Evolutionary conservation across 2,888 invertebrate species (phyloP), one percentile per base, ranked within the genome.

Genomic region (Latrodectus elegans): DNA sequence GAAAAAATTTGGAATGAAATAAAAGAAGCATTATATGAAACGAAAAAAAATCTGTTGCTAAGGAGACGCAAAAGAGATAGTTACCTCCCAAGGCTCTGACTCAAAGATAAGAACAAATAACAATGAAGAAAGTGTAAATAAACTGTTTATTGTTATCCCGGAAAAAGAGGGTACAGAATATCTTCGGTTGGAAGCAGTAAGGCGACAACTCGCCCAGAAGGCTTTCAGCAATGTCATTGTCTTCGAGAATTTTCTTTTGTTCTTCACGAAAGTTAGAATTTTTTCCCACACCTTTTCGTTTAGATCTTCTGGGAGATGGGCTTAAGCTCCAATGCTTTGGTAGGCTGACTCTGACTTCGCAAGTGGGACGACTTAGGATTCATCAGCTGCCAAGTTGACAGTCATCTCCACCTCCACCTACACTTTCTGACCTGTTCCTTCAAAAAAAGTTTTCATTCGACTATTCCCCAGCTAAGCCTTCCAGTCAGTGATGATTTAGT

Each of bases 121-220:
- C 51, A 65, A 51, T 52, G 51, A 52, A 76, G 49, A 65, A 76
- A 76, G 76, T 67, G 67, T 76, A 67, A 76, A 67, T 76, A 76
- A 76, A 76, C 26, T 51, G 67, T 76, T 49, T 22, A 65, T 76
- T 76, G 76, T 76, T 52, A 51, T 49, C 51, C 64, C 17, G 49
- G 3, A 14, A 2, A 49, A 17, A 17, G 12, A 51, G 17, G 67
- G 1, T 14, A 38, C 38, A 38, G 38, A 38, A 38, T 38, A 38
- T 38, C 38, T 38, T 38, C 38, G 38, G 49, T 65, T 17, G 51
- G 49, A 22, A 0, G 74, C 26, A 38, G 60, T 53, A 22, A 60
- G 14, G 65, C 52, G 49, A 9, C 64, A 49, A 51, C 49, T 12
- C 22, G 11, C 17, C 64, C 68, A 68, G 71, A 52, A 6, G 60